These are phyloP conservation scores for Drosophila macrospina DNA, from an alignment of 2,888 invertebrate genomes.

Conservation along the genomic window DNA sequence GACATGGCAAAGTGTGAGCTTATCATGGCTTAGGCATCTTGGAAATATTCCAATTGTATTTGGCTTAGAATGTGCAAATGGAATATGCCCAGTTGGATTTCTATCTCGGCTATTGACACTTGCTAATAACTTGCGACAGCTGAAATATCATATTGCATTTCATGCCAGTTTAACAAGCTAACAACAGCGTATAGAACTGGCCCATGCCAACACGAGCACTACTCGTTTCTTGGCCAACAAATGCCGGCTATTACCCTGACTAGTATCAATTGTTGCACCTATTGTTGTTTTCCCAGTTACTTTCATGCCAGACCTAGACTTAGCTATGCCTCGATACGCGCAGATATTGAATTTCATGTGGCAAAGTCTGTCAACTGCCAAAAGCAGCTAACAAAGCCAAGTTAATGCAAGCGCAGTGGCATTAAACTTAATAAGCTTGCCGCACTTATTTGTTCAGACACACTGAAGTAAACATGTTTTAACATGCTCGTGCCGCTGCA, in stretches of 20 bases:
- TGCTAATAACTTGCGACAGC: slow-evolving; percentile 16
- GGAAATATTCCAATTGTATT: neutral
- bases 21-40: slow-evolving; percentile 10
- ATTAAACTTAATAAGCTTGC: slow-evolving; percentile 58
- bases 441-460: slow-evolving; percentile 32
- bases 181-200: slow-evolving; percentile 13
- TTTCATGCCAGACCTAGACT: slow-evolving; percentile 21
- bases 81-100: neutral
- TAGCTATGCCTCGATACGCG: slow-evolving; percentile 4
- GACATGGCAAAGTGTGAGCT: slow-evolving; percentile 26
- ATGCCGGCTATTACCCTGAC: slow-evolving; percentile 18
- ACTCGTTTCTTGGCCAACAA: slow-evolving; percentile 22
- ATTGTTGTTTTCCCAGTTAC: slow-evolving; percentile 32
- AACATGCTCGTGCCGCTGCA: slow-evolving; percentile 2
- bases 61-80: neutral
- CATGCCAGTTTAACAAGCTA: slow-evolving; percentile 1
- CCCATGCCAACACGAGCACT: neutral
- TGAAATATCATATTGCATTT: slow-evolving; percentile 27
- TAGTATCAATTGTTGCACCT: slow-evolving; percentile 36
- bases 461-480: slow-evolving; percentile 24
- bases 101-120: slow-evolving; percentile 11
- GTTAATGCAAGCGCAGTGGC: slow-evolving; percentile 47
- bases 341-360: slow-evolving; percentile 54
- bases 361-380: slow-evolving; percentile 42
- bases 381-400: slow-evolving; percentile 33